Evolutionary conservation across 2,888 invertebrate genomes (phyloP), one percentile per base, ranked within the genome.

Genomic region (Eupithecia insigniata): DNA sequence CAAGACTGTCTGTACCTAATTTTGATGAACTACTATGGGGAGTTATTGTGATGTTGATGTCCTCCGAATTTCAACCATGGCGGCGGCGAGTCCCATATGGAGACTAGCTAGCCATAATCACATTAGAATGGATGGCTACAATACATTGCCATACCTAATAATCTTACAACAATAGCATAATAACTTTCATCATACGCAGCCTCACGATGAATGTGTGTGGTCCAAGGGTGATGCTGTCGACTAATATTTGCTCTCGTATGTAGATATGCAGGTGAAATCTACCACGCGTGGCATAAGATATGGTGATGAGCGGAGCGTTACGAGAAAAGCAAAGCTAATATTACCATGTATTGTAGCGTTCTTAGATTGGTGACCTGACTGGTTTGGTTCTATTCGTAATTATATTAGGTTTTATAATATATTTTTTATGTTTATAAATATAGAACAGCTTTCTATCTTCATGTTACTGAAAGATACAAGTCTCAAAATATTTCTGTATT

Each of bases 211-310:
- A 85, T 87, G 85, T 87, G 91, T 92, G 92, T 92, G 92, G 92
- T 91, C 92, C 84, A 87, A 86, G 83, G 80, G 83, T 87, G 88
- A 89, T 82, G 84, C 80, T 74, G 81, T 82, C 55, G 77, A 79
- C 84, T 83, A 90, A 92, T 92, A 92, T 92, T 92, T 91, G 88
- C 71, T 69, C 72, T 51, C 51, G 74, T n/a, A n/a, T n/a, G n/a
- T 79, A 74, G 67, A 88, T 80, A 84, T 85, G 85, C 81, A 83
- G 83, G 73, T 85, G 88, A 88, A 88, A 90, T 88, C 84, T 89
- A 83, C 84, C 83, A 76, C 73, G 69, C 70, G 70, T 64, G 51
- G 16, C 22, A 39, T 34, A 8, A 72, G 36, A 60, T 28, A 46
- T 51, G 3, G 78, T 83, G 70, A 81, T 70, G 46, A 72, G 84